Conservation (phyloP, 2,888 invertebrate species). For the Caenorhabditis parvicauda region DNA sequence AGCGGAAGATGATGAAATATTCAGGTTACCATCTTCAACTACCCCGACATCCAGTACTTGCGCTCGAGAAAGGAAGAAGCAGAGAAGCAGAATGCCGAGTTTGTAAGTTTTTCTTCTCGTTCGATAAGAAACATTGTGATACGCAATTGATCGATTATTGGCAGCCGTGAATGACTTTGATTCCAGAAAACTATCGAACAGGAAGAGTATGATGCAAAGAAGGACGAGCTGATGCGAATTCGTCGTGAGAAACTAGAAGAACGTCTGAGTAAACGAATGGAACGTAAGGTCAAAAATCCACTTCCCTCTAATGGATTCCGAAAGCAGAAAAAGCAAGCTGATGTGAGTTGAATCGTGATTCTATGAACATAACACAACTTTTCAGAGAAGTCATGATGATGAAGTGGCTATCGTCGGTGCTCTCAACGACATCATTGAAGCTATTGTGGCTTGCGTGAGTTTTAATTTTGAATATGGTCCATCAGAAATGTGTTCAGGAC, state of each 20-base stretch:
- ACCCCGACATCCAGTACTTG: slow-evolving; percentile 5
- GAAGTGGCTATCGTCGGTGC: too few relatives aligned
- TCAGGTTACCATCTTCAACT: slow-evolving; percentile 16
- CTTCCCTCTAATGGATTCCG: too few relatives aligned
- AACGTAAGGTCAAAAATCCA: slow-evolving; percentile 5
- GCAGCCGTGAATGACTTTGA: too few relatives aligned
- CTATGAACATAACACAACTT: too few relatives aligned
- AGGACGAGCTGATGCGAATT: slow-evolving; percentile 3
- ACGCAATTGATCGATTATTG: background rate
- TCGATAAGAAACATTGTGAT: background rate
- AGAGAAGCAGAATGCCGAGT: slow-evolving; percentile 17
- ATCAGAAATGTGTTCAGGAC: too few relatives aligned
- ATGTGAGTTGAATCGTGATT: too few relatives aligned
- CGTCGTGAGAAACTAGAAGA: slow-evolving; percentile 5
- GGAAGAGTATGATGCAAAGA: slow-evolving; percentile 14
- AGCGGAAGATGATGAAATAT: background rate
- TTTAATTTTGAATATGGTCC: too few relatives aligned
- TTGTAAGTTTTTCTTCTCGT: slow-evolving; percentile 9
- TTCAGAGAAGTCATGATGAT: too few relatives aligned
- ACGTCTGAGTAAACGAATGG: slow-evolving; percentile 2
- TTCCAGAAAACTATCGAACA: slow-evolving; percentile 23
- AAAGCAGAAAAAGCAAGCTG: background rate
- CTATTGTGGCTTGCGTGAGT: too few relatives aligned
- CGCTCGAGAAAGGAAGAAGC: slow-evolving; percentile 14
- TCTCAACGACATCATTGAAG: too few relatives aligned